phyloP scores from a whole-genome alignment of 2,113 vertebrate genomes.

The Cynopterus brachyotis region DNA sequence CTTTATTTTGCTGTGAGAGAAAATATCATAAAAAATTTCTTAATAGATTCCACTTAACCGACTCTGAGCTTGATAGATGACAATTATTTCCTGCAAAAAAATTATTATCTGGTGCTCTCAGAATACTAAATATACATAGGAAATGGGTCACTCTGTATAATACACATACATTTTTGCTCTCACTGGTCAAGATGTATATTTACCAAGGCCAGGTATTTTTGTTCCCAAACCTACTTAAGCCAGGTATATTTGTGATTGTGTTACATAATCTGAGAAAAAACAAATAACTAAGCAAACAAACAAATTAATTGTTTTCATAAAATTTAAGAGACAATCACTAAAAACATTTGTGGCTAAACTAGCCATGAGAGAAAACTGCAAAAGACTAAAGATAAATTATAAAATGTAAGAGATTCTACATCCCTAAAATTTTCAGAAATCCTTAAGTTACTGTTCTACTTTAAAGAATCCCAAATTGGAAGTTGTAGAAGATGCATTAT shows the following conservation, averaged over 20 bases:
- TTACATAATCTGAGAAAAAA: not conserved
- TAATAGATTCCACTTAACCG: not conserved
- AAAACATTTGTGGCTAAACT: constrained; percentile 6
- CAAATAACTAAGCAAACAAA: not conserved
- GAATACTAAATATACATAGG: not conserved
- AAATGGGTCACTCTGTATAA: not conserved
- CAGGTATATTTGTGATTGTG: not conserved
- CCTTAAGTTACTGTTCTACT: not conserved
- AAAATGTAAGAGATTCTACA: not conserved
- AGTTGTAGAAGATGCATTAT: not conserved
- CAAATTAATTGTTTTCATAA: not conserved
- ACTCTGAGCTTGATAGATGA: not conserved
- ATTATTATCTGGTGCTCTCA: not conserved
- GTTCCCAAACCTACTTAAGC: not conserved
- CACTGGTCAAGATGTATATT: not conserved
- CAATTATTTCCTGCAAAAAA: not conserved
- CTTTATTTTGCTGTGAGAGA: not conserved
- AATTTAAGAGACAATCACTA: not conserved
- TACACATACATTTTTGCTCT: not conserved
- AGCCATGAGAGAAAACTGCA: not conserved
- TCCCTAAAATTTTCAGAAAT: not conserved
- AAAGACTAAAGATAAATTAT: not conserved
- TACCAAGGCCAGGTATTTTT: not conserved
- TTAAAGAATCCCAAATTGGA: not conserved
- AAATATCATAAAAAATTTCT: not conserved